These are phyloP conservation scores for rabbit (Oryctolagus cuniculus) DNA, from an alignment of 2,113 vertebrate genomes.

Conservation along the genomic window mOryCun1.1 NC_091433.1:42343501-42344000, in stretches of 20 bases:
- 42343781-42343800: not conserved
- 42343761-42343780: not conserved
- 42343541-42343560: not conserved
- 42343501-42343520: rapidly evolving
- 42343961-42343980: conserved; percentile 55
- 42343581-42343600: not conserved
- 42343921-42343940: not conserved
- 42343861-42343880: not conserved
- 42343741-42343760: not conserved
- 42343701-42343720: not conserved
- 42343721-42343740: not conserved
- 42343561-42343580: not conserved
- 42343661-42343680: not conserved
- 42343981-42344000: not conserved
- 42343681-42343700: not conserved
- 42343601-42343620: not conserved
- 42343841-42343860: not conserved
- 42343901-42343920: not conserved
- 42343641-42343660: not conserved
- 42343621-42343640: not conserved
- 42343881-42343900: not conserved
- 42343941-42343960: not conserved
- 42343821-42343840: not conserved
- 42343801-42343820: not conserved
- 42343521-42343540: not conserved